A percentile compares a stretch with the other conserved stretches of the same genome.
Conservation (phyloP, 2,888 invertebrate species). For the Drosophila histrio region DNA sequence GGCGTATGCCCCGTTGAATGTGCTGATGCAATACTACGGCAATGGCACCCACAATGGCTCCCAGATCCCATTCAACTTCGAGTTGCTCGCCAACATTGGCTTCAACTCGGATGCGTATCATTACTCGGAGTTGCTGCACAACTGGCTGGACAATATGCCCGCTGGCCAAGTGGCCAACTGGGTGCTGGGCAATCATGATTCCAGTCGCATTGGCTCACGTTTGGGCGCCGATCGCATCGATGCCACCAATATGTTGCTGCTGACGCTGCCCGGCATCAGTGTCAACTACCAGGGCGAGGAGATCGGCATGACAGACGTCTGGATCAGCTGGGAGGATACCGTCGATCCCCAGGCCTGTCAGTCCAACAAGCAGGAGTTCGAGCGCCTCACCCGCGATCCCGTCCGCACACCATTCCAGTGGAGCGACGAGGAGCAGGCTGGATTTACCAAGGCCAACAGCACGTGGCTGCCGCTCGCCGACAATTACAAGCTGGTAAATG, state of each 20-base stretch:
- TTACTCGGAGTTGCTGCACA: conserved; percentile 85
- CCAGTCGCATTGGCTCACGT: conserved; percentile 88
- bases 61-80: conserved; percentile 89
- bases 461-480: conserved; percentile 84
- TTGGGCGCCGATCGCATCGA: conserved; percentile 89
- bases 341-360: conserved; percentile 86
- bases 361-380: conserved; percentile 86
- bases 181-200: conserved; percentile 92
- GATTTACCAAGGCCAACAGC: conserved; percentile 73
- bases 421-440: conserved; percentile 84
- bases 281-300: conserved; percentile 92
- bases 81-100: conserved; percentile 86
- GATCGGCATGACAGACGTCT: conserved; percentile 87
- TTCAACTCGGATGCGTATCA: conserved; percentile 85
- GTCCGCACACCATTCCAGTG: conserved; percentile 88
- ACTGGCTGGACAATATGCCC: conserved; percentile 87
- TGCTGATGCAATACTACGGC: conserved; percentile 87
- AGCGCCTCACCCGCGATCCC: conserved; percentile 86
- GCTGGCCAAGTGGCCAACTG: conserved; percentile 87
- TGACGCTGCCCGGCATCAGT: conserved; percentile 92
- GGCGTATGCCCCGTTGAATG: conserved; percentile 86
- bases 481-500: conserved; percentile 87
- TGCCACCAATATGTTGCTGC: conserved; percentile 91
- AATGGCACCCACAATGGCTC: conserved; percentile 84
- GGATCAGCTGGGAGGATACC: conserved; percentile 85